phyloP scores from a whole-genome alignment of 2,888 invertebrate genomes.

The Amphipoea lucens region DNA sequence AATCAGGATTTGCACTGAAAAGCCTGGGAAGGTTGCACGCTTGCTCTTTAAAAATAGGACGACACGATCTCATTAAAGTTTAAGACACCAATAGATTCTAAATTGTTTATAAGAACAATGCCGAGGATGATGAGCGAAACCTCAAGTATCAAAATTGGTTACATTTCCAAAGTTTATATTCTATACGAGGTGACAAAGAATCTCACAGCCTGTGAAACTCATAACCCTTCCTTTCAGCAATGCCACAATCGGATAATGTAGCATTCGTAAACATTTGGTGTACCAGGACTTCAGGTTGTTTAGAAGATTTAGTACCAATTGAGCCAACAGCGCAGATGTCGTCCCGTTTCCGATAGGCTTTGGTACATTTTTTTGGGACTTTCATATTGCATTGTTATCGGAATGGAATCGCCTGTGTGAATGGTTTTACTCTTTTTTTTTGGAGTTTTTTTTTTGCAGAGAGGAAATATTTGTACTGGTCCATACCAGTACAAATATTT shows the following conservation, averaged over 20 bases:
- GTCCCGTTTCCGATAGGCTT: slow-evolving; percentile 32
- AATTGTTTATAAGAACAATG: neutral
- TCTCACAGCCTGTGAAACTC: neutral
- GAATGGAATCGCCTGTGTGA: slow-evolving; percentile 45
- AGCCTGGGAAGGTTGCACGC: neutral
- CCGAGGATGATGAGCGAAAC: neutral
- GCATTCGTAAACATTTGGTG: slow-evolving; percentile 26
- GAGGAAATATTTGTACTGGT: slow-evolving; percentile 4
- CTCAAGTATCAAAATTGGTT: neutral
- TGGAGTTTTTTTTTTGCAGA: neutral
- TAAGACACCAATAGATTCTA: neutral
- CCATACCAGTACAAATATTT: too few species aligned
- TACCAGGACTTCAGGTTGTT: slow-evolving; percentile 30
- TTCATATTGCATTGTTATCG: slow-evolving; percentile 55
- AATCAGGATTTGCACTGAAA: neutral
- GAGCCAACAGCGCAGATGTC: slow-evolving; percentile 43
- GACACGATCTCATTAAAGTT: neutral
- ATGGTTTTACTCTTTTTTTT: slow-evolving; percentile 24
- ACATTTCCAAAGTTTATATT: neutral
- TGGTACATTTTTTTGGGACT: slow-evolving; percentile 24
- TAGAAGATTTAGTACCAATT: slow-evolving; percentile 55
- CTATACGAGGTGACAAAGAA: neutral
- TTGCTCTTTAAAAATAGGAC: neutral
- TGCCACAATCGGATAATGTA: slow-evolving; percentile 6
- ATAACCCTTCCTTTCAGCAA: slow-evolving; percentile 1